Conservation (phyloP, 2,113 vertebrate species). For the Octodon degus region DNA sequence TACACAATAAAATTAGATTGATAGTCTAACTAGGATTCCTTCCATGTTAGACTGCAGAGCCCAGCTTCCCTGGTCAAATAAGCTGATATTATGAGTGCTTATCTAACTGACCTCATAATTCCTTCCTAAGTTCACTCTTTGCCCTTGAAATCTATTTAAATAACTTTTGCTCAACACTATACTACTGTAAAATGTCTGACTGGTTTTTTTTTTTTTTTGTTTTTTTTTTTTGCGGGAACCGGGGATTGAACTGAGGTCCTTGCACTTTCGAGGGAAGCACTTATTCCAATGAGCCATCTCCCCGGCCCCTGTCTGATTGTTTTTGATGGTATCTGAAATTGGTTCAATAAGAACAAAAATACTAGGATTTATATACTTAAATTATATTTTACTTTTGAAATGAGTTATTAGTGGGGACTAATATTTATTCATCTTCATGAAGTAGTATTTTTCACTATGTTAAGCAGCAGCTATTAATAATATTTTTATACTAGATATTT, state of each 20-base stretch:
- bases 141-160: not conserved
- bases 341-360: not conserved
- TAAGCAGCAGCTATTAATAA: not conserved
- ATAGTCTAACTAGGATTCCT: not conserved
- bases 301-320: constrained; percentile 19
- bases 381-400: constrained; percentile 34
- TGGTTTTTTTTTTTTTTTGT: no score
- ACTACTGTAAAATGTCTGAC: not conserved
- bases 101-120: not conserved
- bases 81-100: not conserved
- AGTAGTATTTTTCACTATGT: not conserved
- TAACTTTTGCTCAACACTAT: not conserved
- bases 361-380: not conserved
- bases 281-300: no score
- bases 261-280: no score
- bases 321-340: not conserved
- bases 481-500: not conserved
- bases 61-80: not conserved
- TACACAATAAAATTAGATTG: not conserved
- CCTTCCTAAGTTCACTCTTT: not conserved
- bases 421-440: not conserved
- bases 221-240: no score
- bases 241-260: no score
- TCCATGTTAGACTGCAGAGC: not conserved
- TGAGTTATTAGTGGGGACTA: not conserved